phyloP scores from a whole-genome alignment of 2,797 vertebrate genomes.

The Chrosomus eos region DNA sequence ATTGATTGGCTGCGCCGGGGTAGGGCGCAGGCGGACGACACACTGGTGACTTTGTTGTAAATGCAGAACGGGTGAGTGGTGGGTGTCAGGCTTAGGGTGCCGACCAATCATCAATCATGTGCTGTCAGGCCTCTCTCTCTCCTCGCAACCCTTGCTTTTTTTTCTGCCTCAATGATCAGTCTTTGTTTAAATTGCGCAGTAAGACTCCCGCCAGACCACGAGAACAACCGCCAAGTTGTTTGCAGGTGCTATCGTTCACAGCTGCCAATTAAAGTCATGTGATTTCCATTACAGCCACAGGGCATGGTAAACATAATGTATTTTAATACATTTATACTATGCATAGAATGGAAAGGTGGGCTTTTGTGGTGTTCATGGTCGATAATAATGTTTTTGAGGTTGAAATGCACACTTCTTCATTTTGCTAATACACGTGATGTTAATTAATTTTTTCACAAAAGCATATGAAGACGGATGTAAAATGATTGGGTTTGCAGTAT shows the following conservation, averaged over 20 bases:
- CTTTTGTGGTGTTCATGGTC: neutral
- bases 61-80: slow-evolving; percentile 77
- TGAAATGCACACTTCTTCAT: neutral
- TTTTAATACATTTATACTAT: slow-evolving; percentile 65
- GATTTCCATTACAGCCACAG: slow-evolving; percentile 83
- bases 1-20: slow-evolving; percentile 79
- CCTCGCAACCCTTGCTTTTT: slow-evolving; percentile 64
- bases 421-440: neutral
- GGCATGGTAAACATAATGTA: slow-evolving; percentile 79
- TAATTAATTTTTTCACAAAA: neutral
- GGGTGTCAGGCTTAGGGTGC: slow-evolving; percentile 81
- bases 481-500: neutral
- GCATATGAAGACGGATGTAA: neutral
- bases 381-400: neutral
- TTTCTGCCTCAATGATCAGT: slow-evolving; percentile 80
- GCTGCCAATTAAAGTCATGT: slow-evolving; percentile 85
- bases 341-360: slow-evolving; percentile 29
- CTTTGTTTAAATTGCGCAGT: slow-evolving; percentile 85
- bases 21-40: slow-evolving; percentile 59
- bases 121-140: slow-evolving; percentile 73
- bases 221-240: slow-evolving; percentile 86
- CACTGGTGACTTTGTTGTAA: slow-evolving; percentile 69
- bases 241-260: slow-evolving; percentile 86
- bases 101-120: slow-evolving; percentile 85
- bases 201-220: slow-evolving; percentile 85